These are phyloP conservation scores for Philhelius pedissequus DNA, from an alignment of 2,888 invertebrate genomes.

Conservation along the genomic window DNA sequence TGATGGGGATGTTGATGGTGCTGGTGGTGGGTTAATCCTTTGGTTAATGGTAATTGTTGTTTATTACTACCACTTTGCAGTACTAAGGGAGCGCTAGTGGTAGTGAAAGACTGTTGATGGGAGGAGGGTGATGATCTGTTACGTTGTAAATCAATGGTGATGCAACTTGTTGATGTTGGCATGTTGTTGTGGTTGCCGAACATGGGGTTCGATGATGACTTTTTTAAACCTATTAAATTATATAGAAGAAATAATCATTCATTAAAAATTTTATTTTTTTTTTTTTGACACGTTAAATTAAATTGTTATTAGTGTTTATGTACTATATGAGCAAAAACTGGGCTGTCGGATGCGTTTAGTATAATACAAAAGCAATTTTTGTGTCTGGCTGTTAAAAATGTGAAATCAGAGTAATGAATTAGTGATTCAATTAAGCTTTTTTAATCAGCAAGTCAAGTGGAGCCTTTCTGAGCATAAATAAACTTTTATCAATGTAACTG, in stretches of 20 bases:
- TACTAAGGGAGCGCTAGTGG: slow-evolving; percentile 11
- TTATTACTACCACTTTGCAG: slow-evolving; percentile 23
- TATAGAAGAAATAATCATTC: neutral
- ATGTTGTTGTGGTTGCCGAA: slow-evolving; percentile 48
- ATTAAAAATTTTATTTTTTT: neutral
- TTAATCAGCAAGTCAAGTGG: neutral
- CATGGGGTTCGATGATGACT: slow-evolving; percentile 48
- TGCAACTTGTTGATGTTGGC: slow-evolving; percentile 27
- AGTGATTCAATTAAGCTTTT: too few relatives aligned
- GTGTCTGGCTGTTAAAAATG: too few relatives aligned
- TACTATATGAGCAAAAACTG: neutral
- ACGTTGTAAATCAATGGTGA: slow-evolving; percentile 5
- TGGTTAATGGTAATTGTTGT: slow-evolving; percentile 71
- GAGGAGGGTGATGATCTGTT: slow-evolving; percentile 61
- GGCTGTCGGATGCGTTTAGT: neutral
- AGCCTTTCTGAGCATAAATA: neutral
- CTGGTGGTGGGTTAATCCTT: slow-evolving; percentile 70
- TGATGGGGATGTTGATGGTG: slow-evolving; percentile 66
- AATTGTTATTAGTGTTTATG: neutral
- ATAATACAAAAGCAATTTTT: neutral
- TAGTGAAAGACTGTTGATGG: slow-evolving; percentile 31
- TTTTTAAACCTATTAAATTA: slow-evolving; percentile 46
- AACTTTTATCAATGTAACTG: too few relatives aligned
- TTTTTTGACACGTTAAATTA: neutral
- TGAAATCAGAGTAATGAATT: too few relatives aligned